Evolutionary conservation across 2,888 invertebrate genomes (phyloP).

Genomic region (Lasioglossum oenotherae): DNA sequence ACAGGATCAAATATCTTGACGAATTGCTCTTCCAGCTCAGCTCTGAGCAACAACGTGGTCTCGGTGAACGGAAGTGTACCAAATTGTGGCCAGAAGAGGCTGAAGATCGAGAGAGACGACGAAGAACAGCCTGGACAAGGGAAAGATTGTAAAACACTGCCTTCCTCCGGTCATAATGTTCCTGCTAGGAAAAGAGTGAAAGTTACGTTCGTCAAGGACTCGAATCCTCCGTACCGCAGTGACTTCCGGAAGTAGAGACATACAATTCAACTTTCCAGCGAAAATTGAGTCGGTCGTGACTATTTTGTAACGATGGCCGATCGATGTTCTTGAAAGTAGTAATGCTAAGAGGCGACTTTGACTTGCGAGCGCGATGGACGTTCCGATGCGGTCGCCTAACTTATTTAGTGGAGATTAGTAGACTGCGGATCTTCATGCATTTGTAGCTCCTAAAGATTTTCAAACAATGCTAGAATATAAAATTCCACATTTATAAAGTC

Average conservation of each 20-base stretch:
- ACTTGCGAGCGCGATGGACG: background rate
- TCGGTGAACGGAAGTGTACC: conserved; percentile 35
- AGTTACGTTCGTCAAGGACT: conserved; percentile 65
- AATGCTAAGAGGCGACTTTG: background rate
- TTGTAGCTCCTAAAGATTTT: no score
- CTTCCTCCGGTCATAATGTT: conserved; percentile 44
- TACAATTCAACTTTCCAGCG: background rate
- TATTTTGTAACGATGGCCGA: background rate
- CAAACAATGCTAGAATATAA: no score
- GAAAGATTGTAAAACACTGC: conserved; percentile 49
- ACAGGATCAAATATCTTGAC: conserved; percentile 31
- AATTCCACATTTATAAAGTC: no score
- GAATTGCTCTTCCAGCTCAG: conserved; percentile 47
- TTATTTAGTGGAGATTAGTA: background rate
- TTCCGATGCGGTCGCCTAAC: background rate
- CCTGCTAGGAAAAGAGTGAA: conserved; percentile 68
- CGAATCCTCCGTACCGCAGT: conserved; percentile 58
- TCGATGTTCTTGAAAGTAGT: conserved; percentile 19
- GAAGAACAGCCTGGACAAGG: conserved; percentile 60
- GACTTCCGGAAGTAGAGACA: conserved; percentile 63
- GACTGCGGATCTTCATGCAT: no score
- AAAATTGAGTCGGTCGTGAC: background rate
- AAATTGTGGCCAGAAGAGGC: conserved; percentile 64
- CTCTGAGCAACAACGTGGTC: conserved; percentile 25
- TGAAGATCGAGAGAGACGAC: conserved; percentile 71